Base-by-base conservation (phyloP, 2,888 invertebrate genomes). In the Agonum fuliginosum region DNA sequence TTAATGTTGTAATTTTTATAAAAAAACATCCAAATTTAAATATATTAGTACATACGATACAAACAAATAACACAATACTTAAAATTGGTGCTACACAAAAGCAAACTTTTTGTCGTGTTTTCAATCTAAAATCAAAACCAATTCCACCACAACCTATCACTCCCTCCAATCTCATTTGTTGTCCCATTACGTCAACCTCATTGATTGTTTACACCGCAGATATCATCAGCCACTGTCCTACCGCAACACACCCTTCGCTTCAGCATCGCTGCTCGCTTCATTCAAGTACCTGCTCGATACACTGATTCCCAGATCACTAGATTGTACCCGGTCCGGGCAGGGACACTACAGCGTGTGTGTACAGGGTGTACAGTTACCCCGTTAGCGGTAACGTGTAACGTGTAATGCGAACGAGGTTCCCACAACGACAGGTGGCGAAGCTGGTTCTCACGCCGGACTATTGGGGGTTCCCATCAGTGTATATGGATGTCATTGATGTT, bases 341-440 rank as follows among this genome's bases (percentile, higher is more conserved):
- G 41, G 2, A 14, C 41, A 41, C 41, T 30, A 41, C 41, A n/a
- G 46, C 17, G 14, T n/a, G 12, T 41, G 46, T 46, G 14, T n/a
- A 37, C 37, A 1, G 37, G 12, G 37, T 37, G 46, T 46, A 46
- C 46, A 46, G 46, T 46, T 46, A 46, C 46, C 46, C 46, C 46
- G 46, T 46, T 46, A 46, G 46, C 19, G 30, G 30, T 30, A 30
- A 30, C 8, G 30, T 30, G 3, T n/a, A n/a, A n/a, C n/a, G 10
- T 12, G 37, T 37, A 37, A 37, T 37, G 37, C n/a, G n/a, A n/a
- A n/a, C n/a, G n/a, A n/a, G 30, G 3, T 46, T 46, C 46, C 46
- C 46, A 46, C 46, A 17, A 12, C 46, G 46, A 46, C 46, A 46
- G 46, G 46, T 46, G 46, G 17, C 46, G 46, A 1, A 1, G 46